Evolutionary conservation across 2,888 invertebrate genomes (phyloP), one percentile per base, ranked within the genome.

Genomic region (Tipula lateralis): DNA sequence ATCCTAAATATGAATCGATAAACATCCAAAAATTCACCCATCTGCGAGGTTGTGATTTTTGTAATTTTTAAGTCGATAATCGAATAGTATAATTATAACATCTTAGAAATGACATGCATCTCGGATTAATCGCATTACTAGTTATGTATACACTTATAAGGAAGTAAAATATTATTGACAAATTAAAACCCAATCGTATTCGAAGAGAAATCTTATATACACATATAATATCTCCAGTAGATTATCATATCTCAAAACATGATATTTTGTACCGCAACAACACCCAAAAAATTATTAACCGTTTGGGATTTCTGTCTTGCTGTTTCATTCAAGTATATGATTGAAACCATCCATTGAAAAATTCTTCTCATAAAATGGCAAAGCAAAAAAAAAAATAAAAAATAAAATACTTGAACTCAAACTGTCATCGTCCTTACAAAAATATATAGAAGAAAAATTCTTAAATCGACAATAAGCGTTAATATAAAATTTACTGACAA

Each of bases 281-380:
- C 24, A 66, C 0, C 32, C 32, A 66, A 24, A 66, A 19, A 50
- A 2, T 7, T 9, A 12, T 24, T 66, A 50, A 66, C 66, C 66
- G 66, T 24, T 66, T 24, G 66, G 66, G 66, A 66, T 24, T 66
- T 19, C 66, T 66, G 66, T 66, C 66, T 66, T 66, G 66, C 66
- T 66, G 66, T 66, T 66, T 66, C 66, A 66, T 66, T 66, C 24
- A 66, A 66, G 66, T 24, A 66, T 66, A 66, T 24, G 66, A 66
- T 66, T 66, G 24, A 66, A 66, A 66, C 24, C 66, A 66, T 66
- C 66, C 66, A 66, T 66, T 66, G 66, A 66, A 66, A 66, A 66
- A 66, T 12, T 2, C 24, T 66, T 24, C 7, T 24, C 66, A 66
- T 66, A 66, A 66, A 66, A n/a, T n/a, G n/a, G 32, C 32, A 32